Percentiles rank a stretch among this genome's conserved stretches.
These are phyloP conservation scores for Chromobotia macracanthus DNA, from an alignment of 2,797 vertebrate genomes.

Conservation along the genomic window DNA sequence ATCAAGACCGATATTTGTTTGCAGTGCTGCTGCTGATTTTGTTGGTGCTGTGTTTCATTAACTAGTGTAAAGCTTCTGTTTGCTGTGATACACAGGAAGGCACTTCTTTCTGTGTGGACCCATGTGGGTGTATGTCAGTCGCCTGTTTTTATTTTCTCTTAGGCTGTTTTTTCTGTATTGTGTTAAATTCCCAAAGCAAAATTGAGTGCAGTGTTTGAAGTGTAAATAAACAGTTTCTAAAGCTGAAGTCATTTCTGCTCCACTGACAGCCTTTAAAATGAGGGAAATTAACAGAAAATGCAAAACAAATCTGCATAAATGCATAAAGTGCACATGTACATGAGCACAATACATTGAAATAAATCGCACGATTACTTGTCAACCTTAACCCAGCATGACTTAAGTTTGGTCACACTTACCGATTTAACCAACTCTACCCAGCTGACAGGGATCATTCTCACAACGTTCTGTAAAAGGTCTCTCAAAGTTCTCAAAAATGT, in stretches of 20 bases:
- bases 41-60: constrained; percentile 24
- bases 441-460: no score
- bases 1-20: neutral
- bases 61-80: constrained; percentile 24
- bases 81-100: constrained; percentile 27
- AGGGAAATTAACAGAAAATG: neutral
- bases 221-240: neutral
- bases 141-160: constrained; percentile 31
- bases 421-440: neutral
- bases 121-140: constrained; percentile 38
- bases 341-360: no score
- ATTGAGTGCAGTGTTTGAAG: neutral
- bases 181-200: neutral
- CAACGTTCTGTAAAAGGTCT: no score
- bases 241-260: neutral
- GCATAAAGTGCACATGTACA: no score
- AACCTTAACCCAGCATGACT: neutral
- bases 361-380: no score
- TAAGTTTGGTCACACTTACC: neutral
- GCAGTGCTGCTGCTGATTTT: constrained; percentile 12
- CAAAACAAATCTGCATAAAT: neutral
- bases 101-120: constrained; percentile 7
- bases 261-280: neutral
- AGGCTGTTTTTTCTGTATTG: neutral
- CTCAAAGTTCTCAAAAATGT: no score